Percentiles rank a stretch among this genome's conserved stretches.
Evolutionary conservation across 2,888 invertebrate species (phyloP).

Genomic region (Drosophila pseudotakahashii): DNA sequence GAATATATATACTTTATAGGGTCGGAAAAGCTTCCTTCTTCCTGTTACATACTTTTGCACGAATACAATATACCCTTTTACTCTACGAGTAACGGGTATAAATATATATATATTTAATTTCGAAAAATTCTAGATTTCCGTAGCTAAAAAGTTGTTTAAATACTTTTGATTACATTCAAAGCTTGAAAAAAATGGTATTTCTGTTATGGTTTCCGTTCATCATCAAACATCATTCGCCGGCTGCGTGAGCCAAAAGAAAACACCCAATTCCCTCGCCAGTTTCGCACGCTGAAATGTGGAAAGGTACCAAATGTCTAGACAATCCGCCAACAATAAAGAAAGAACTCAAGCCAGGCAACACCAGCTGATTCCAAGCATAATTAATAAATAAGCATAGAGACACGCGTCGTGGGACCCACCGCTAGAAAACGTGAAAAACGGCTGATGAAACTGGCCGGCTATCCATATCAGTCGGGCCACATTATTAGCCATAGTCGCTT

Average conservation of each 20-base stretch:
- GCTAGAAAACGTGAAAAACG: constrained; percentile 23
- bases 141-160: background rate
- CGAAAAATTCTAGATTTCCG: background rate
- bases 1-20: too few relatives aligned
- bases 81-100: too few relatives aligned
- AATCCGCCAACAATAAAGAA: constrained; percentile 8
- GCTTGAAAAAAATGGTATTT: background rate
- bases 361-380: constrained; percentile 16
- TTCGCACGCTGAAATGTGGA: constrained; percentile 17
- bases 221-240: constrained; percentile 13
- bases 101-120: background rate
- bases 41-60: too few relatives aligned
- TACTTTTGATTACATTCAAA: background rate
- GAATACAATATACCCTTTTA: too few relatives aligned
- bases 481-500: constrained; percentile 4
- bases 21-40: too few relatives aligned
- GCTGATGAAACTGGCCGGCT: constrained; percentile 29
- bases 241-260: constrained; percentile 26
- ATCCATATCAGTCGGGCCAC: constrained; percentile 19
- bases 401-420: constrained; percentile 20
- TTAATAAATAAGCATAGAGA: constrained; percentile 10
- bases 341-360: background rate
- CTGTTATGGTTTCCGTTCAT: constrained; percentile 4
- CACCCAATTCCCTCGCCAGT: constrained; percentile 12
- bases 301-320: constrained; percentile 27